A percentile compares a stretch with the other conserved stretches of the same genome.
These are phyloP conservation scores for Condylura cristata DNA, from an alignment of 2,113 vertebrate species.

Conservation along the genomic window DNA sequence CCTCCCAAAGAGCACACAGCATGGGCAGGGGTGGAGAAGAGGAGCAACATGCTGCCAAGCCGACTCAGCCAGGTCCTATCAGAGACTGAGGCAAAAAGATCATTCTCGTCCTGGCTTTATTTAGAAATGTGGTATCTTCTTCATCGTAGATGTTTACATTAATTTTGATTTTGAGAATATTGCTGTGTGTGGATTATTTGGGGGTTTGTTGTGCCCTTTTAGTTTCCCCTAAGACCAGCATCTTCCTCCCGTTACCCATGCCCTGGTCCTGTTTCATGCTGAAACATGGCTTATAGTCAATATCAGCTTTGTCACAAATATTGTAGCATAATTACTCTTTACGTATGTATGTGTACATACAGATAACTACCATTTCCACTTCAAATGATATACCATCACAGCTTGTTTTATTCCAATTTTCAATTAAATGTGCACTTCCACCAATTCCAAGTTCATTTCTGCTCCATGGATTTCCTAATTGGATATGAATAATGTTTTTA, in stretches of 20 bases:
- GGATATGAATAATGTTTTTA: not conserved
- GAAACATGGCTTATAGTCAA: not conserved
- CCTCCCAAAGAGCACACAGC: not conserved
- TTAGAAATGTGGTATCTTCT: not conserved
- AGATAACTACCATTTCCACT: not conserved
- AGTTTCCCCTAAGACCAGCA: not conserved
- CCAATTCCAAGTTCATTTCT: slow-evolving; percentile 50
- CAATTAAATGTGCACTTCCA: slow-evolving; percentile 23
- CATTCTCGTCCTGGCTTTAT: not conserved
- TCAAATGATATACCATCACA: not conserved
- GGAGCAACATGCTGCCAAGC: not conserved
- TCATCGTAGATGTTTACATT: not conserved
- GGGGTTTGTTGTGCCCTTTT: too few relatives aligned
- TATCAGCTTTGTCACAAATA: not conserved
- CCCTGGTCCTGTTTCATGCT: not conserved
- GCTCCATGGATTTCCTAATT: slow-evolving; percentile 63
- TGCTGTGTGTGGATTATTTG: not conserved
- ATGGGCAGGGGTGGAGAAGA: not conserved
- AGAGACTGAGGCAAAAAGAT: not conserved
- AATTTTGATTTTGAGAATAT: not conserved
- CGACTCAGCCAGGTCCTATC: rapidly evolving
- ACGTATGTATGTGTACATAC: not conserved
- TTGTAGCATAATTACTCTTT: not conserved
- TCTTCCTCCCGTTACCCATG: too few relatives aligned
- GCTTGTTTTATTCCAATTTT: slow-evolving; percentile 7